These are phyloP conservation scores for Actias luna DNA, from an alignment of 2,888 invertebrate species.

Conservation along the genomic window DNA sequence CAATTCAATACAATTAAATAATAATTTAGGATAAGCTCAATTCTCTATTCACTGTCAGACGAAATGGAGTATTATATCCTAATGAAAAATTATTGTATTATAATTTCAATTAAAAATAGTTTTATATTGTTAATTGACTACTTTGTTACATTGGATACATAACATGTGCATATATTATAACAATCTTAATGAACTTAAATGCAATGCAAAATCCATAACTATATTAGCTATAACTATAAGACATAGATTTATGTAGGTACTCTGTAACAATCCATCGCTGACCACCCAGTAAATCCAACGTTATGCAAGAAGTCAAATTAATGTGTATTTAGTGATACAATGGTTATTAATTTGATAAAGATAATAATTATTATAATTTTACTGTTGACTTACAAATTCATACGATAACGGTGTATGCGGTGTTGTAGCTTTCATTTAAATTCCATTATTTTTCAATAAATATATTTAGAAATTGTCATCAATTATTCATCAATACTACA, in stretches of 20 bases:
- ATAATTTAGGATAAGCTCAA: too few relatives aligned
- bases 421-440: too few relatives aligned
- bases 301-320: not conserved
- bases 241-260: not conserved
- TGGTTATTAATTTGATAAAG: not conserved
- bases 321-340: not conserved
- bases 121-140: not conserved
- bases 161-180: not conserved
- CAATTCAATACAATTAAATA: too few relatives aligned
- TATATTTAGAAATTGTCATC: too few relatives aligned
- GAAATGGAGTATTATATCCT: too few relatives aligned
- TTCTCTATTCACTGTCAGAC: too few relatives aligned
- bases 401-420: too few relatives aligned
- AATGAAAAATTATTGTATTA: not conserved
- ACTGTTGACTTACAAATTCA: too few relatives aligned
- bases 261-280: not conserved
- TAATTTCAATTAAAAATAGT: too few relatives aligned
- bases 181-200: not conserved
- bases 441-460: too few relatives aligned
- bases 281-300: not conserved
- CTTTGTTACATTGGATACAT: not conserved
- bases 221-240: not conserved
- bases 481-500: too few relatives aligned
- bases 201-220: not conserved
- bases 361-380: not conserved